Percentiles rank a stretch among this genome's conserved stretches.
phyloP scores from a whole-genome alignment of 2,888 invertebrate genomes.

The Trissoscelio sp. region DNA sequence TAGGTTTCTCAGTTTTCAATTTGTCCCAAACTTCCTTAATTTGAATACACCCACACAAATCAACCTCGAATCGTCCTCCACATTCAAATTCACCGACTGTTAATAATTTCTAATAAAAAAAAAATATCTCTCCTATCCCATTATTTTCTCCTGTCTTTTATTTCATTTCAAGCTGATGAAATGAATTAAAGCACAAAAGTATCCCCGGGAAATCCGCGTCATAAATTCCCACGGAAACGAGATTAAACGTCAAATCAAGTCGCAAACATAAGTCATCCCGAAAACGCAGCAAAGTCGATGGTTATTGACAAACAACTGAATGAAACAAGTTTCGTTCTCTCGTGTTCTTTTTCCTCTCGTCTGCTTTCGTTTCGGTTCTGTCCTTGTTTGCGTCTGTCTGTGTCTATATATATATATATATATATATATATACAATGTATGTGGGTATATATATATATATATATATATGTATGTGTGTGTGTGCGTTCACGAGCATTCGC shows the following conservation, averaged over 20 bases:
- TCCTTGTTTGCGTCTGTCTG: constrained; percentile 31
- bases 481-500: constrained; percentile 8
- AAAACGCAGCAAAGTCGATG: constrained; percentile 17
- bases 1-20: too few species aligned
- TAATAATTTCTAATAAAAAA: too few species aligned
- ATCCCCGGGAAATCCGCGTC: background rate
- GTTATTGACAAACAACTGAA: constrained; percentile 37
- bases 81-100: too few species aligned
- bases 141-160: too few species aligned
- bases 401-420: too few species aligned
- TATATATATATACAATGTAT: too few species aligned
- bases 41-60: too few species aligned
- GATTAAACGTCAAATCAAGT: constrained; percentile 30
- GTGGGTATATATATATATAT: too few species aligned
- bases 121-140: too few species aligned
- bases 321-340: constrained; percentile 38
- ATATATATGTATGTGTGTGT: background rate
- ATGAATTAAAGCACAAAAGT: background rate
- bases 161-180: too few species aligned
- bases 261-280: constrained; percentile 10
- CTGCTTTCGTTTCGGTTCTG: constrained; percentile 1
- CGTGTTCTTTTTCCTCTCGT: background rate
- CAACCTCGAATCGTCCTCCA: too few species aligned
- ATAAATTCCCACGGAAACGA: constrained; percentile 14
- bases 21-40: too few species aligned